Base-by-base conservation (phyloP, 2,113 vertebrate genomes). In the Seriola aureovittata region DNA sequence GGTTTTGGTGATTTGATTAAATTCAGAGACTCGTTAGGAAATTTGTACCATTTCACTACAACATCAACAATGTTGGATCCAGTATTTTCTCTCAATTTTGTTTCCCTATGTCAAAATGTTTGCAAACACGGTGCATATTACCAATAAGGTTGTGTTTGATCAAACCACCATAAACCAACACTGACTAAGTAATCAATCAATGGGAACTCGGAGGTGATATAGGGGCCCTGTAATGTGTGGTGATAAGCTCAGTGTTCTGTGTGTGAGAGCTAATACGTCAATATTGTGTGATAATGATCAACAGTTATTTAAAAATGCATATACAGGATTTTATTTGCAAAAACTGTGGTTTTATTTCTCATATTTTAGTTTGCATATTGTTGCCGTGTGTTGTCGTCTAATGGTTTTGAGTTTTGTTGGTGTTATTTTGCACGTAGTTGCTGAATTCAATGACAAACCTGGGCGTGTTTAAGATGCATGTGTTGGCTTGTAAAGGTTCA, bases 401-500 rank as follows among this genome's bases (percentile, higher is more conserved):
- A 63, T 3, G 12, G n/a, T 19, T 59, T 50, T 59, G 4, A 17
- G 9, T 74, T 74, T 38, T 52, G 3, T 2, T 2, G 5, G 16
- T 3, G 59, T 16, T 21, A 8, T 12, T 42, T 6, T 34, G 23
- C 58, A 55, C 12, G 9, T 8, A 48, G 32, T 44, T 23, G 5
- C 8, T 69, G 58, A 68, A 19, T n/a, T 67, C 44, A 16, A 50
- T 32, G 44, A 42, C 13, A 42, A 46, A 66, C 9, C 48, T 4
- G 48, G 29, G 4, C 44, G 3, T 46, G 4, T 65, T 40, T 54
- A 21, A 8, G 64, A 63, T 9, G 19, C 50, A 52, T 12, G 68
- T 72, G 34, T 7, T 70, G 64, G n/a, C 34, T 62, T 12, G 34
- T 68, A 9, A 80, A 80, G 6, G 38, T 70, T 78, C 52, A 64